Base-by-base conservation (phyloP, 2,888 invertebrate species). In the Dendrolimus pini region DNA sequence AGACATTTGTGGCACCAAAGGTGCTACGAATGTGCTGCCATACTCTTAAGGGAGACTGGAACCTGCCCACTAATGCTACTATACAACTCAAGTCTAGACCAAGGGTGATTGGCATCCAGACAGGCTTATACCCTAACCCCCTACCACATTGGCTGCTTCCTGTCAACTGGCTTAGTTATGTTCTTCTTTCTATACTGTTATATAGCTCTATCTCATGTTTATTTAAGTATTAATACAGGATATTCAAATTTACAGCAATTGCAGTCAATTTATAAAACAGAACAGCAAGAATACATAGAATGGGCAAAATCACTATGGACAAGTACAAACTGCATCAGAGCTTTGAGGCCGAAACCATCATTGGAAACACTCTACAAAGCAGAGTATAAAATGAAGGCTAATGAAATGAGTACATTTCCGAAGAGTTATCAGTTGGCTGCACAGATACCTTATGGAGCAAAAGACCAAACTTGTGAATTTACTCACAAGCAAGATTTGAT, bases 261-360 rank as follows among this genome's bases (percentile, higher is more conserved):
- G 1, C 72, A 80, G 74, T 71, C 74, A 41, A 59, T 56, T 13
- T 89, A 89, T 58, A 60, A 68, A 53, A 73, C 77, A 52, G 89
- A 90, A 62, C 83, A 89, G 61, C 67, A 81, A 58, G 87, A 85
- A 55, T 90, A 68, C 62, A 67, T 68, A 61, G 79, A 80, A 55
- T 90, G 89, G 89, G 87, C 87, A 0, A 84, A 80, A 60, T 58
- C 66, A 0, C 58, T 80, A 0, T 90, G 89, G 89, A 59, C 66
- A 0, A 78, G 63, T 0, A 69, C 64, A 6, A 82, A 87, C 42
- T 85, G 83, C 55, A 68, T 79, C 1, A 67, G 86, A 9, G 84
- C 83, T 0, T 61, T 89, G 1, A 71, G 82, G 0, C 86, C 88
- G 0, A 84, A 82, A 53, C 84, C 83, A 0, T 56, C 61, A 0